Evolutionary conservation across 2,113 vertebrate species (phyloP).

Genomic region (Pelvicachromis taeniatus): DNA sequence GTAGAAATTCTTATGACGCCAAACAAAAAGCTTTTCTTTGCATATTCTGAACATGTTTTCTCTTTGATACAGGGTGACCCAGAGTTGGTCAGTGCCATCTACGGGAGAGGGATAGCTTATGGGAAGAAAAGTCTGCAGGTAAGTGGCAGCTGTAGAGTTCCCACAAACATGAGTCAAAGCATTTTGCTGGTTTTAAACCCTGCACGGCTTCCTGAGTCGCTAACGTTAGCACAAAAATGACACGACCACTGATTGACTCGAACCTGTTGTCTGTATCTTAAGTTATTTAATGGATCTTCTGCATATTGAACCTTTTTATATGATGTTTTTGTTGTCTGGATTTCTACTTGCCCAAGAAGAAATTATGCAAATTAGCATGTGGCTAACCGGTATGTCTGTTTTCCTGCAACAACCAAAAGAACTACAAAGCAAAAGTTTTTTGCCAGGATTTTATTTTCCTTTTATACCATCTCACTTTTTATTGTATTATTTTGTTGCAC

Average conservation of each 20-base stretch:
- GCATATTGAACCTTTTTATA: background rate
- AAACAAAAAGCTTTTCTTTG: background rate
- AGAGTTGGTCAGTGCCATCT: conserved; percentile 95
- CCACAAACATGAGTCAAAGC: background rate
- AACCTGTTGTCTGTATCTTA: background rate
- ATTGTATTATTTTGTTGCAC: background rate
- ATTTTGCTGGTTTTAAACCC: background rate
- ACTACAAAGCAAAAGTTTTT: background rate
- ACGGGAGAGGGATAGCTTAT: conserved; percentile 94
- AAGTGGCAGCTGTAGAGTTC: conserved; percentile 48
- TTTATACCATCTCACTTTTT: background rate
- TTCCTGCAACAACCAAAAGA: background rate
- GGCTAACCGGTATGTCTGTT: background rate
- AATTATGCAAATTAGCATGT: background rate
- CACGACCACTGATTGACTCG: background rate
- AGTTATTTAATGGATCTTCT: background rate
- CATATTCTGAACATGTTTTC: background rate
- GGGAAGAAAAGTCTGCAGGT: conserved; percentile 96
- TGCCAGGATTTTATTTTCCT: background rate
- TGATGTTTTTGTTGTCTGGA: background rate
- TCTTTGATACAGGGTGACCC: conserved; percentile 83
- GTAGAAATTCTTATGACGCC: background rate
- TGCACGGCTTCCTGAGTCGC: too few species aligned
- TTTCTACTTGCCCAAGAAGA: background rate
- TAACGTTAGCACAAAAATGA: background rate